Evolutionary conservation across 2,888 invertebrate genomes (phyloP), one percentile per base, ranked within the genome.

Genomic region (Chymomyza amoena): DNA sequence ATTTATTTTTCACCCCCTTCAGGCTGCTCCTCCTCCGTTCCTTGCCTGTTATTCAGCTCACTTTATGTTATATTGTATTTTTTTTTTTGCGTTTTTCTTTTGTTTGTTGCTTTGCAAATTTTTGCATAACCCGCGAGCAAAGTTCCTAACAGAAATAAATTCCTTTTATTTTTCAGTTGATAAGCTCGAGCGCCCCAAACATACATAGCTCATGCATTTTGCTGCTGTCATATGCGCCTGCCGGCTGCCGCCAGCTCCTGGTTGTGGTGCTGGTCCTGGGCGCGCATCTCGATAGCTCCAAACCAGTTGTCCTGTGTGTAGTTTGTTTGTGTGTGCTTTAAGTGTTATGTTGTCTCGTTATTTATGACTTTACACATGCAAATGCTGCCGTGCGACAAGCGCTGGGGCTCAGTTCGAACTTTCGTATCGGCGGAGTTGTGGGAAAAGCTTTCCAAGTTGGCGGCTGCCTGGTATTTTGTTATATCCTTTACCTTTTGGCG

Each of bases 291-390:
- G 85, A 85, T 83, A 83, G 79, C 80, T 69, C 57, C 59, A 62
- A 64, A 54, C 54, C 51, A 51, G 70, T 28, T 51, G 32, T 50
- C 20, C 57, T 66, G 20, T 62, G 20, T 62, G 36, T 61, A 39
- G 32, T 59, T 63, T 62, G 13, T 64, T 10, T 59, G 66, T 75
- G 73, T 76, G 68, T 80, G 64, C 68, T 78, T 69, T 83, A 85
- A 83, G 83, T 83, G 85, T 83, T 83, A 83, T 83, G 83, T 84
- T 86, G 82, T 81, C 82, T 82, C 79, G 80, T 89, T 89, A 89
- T 89, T 89, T 89, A 89, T 89, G 88, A 87, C 79, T 87, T 90
- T 89, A 89, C 89, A 89, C 90, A 90, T 90, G 89, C 89, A 89
- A 89, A 90, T 90, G 77, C 67, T 70, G 69, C 64, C 70, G 77